phyloP scores from a whole-genome alignment of 2,797 vertebrate genomes.

The Aplochiton taeniatus region DNA sequence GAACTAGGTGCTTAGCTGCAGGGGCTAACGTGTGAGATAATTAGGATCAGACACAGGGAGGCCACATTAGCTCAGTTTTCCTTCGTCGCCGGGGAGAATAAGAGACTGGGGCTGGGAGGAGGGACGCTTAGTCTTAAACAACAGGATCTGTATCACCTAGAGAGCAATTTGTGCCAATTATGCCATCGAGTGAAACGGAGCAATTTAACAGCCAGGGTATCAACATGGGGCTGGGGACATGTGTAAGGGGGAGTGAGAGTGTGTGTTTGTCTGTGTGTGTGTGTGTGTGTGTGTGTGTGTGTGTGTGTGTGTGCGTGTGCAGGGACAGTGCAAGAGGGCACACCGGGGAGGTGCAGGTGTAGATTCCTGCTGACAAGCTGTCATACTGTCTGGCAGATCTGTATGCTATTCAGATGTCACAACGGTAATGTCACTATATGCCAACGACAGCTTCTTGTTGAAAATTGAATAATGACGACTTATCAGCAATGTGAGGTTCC shows the following conservation, averaged over 20 bases:
- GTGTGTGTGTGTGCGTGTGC: conserved; percentile 35
- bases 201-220: conserved; percentile 83
- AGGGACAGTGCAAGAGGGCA: conserved; percentile 51
- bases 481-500: neutral
- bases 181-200: conserved; percentile 80
- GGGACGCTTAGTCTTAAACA: conserved; percentile 79
- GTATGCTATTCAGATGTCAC: conserved; percentile 55
- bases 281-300: conserved; percentile 17
- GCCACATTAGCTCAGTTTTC: conserved; percentile 67
- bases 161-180: conserved; percentile 84
- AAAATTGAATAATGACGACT: conserved; percentile 15
- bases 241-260: conserved; percentile 70
- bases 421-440: conserved; percentile 35
- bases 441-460: conserved; percentile 18
- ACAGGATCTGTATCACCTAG: conserved; percentile 83
- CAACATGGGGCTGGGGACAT: conserved; percentile 80
- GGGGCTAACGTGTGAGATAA: conserved; percentile 73
- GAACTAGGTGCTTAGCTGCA: conserved; percentile 75
- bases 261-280: conserved; percentile 24
- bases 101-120: conserved; percentile 55
- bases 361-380: conserved; percentile 70
- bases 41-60: conserved; percentile 71
- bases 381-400: conserved; percentile 71
- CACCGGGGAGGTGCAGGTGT: conserved; percentile 76
- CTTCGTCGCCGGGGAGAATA: conserved; percentile 57